A percentile compares a stretch with the other conserved stretches of the same genome.
Conservation (phyloP, 1,140 invertebrate species). For the Popillia japonica region DNA sequence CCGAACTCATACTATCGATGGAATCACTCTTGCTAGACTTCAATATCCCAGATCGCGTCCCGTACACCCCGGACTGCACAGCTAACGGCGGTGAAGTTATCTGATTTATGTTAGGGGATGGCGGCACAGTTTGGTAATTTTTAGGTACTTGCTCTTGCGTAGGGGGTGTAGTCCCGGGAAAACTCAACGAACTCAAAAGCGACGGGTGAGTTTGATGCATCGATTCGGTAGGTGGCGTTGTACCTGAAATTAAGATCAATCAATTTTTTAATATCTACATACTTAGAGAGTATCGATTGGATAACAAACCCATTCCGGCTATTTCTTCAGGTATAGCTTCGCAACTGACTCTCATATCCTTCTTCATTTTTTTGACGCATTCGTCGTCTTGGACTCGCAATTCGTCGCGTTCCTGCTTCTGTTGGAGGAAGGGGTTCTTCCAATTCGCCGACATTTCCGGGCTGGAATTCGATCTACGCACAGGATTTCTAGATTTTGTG, state of each 20-base stretch:
- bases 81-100: slow-evolving; percentile 16
- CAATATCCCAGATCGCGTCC: background rate
- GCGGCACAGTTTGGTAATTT: slow-evolving; percentile 54
- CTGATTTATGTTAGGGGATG: slow-evolving; percentile 51
- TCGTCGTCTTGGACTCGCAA: slow-evolving; percentile 61
- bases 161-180: slow-evolving; percentile 54
- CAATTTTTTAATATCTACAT: background rate
- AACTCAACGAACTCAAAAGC: slow-evolving; percentile 57
- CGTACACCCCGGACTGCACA: background rate
- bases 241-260: slow-evolving; percentile 49
- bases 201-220: slow-evolving; percentile 50
- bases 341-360: slow-evolving; percentile 82
- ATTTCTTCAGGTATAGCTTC: slow-evolving; percentile 92
- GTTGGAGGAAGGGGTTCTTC: slow-evolving; percentile 73
- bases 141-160: slow-evolving; percentile 51
- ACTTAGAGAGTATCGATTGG: slow-evolving; percentile 47
- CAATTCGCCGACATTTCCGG: slow-evolving; percentile 89
- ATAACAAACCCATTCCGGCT: slow-evolving; percentile 63
- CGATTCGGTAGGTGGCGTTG: slow-evolving; percentile 62
- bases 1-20: slow-evolving; percentile 40
- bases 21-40: slow-evolving; percentile 35
- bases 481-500: slow-evolving; percentile 75
- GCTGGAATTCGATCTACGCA: slow-evolving; percentile 86
- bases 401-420: slow-evolving; percentile 53
- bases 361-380: slow-evolving; percentile 66